Percentiles rank a stretch among this genome's conserved stretches.
Conservation (phyloP, 2,888 invertebrate species). For the Hydropsyche betteni region DNA sequence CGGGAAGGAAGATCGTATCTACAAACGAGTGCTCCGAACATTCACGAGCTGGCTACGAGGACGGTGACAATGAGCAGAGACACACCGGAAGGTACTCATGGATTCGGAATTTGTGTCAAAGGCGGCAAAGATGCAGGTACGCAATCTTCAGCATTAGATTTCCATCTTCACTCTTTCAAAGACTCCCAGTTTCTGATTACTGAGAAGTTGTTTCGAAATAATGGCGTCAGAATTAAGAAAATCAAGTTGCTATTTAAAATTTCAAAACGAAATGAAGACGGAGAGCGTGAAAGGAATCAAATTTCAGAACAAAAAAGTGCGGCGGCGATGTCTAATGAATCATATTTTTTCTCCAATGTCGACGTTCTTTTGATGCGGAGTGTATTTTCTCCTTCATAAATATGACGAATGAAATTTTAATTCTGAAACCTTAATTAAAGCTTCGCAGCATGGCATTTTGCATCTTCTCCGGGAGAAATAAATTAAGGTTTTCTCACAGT, state of each 20-base stretch:
- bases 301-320: conserved; percentile 10
- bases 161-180: no score
- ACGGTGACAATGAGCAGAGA: conserved; percentile 88
- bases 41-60: conserved; percentile 80
- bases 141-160: no score
- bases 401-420: conserved; percentile 30
- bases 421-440: conserved; percentile 9
- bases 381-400: neutral
- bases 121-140: conserved; percentile 89
- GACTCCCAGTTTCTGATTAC: no score
- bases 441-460: neutral
- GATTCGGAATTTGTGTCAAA: conserved; percentile 91
- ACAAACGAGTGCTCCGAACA: conserved; percentile 68
- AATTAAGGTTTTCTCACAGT: neutral
- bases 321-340: neutral
- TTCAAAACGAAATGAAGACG: neutral
- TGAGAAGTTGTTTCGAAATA: no score
- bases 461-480: neutral
- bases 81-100: conserved; percentile 80
- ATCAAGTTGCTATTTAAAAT: no score
- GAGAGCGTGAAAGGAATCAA: neutral
- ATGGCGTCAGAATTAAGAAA: no score
- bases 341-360: neutral
- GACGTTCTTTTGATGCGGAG: neutral
- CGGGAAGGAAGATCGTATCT: conserved; percentile 67